These are phyloP conservation scores for Origma solitaria DNA, from an alignment of 2,113 vertebrate species.

Conservation along the genomic window DNA sequence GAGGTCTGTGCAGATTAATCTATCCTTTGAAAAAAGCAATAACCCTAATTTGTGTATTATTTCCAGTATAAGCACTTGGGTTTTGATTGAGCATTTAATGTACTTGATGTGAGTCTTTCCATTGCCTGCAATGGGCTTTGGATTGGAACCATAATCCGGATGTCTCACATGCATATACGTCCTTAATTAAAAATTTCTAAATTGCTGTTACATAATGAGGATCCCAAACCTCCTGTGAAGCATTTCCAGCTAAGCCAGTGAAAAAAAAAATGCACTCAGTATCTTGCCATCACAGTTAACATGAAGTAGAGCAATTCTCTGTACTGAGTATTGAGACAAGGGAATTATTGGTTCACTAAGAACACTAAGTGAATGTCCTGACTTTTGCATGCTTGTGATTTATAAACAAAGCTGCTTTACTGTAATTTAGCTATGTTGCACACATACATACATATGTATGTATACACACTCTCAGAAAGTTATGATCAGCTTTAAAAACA, in stretches of 20 bases:
- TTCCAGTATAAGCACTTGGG: constrained; percentile 3
- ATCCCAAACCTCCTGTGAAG: constrained; percentile 20
- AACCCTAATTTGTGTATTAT: constrained; percentile 14
- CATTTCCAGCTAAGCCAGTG: constrained; percentile 11
- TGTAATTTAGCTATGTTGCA: neutral
- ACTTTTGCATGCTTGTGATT: neutral
- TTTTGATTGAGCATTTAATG: constrained; percentile 24
- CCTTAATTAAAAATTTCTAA: constrained; percentile 40
- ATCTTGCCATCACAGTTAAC: neutral
- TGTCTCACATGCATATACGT: neutral
- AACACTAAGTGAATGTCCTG: neutral
- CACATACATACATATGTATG: neutral
- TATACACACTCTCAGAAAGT: neutral
- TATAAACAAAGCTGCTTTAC: neutral
- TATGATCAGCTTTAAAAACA: neutral
- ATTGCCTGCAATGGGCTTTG: constrained; percentile 27
- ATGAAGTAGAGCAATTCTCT: neutral
- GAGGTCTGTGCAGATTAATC: neutral
- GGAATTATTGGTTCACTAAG: neutral
- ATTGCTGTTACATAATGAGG: constrained; percentile 40
- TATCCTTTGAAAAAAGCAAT: neutral
- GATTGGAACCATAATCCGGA: constrained; percentile 11
- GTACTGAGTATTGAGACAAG: neutral
- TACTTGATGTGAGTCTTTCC: neutral
- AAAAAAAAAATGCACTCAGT: neutral